Evolutionary conservation across 2,797 vertebrate genomes (phyloP).

Genomic region (Clarias pachynema): DNA sequence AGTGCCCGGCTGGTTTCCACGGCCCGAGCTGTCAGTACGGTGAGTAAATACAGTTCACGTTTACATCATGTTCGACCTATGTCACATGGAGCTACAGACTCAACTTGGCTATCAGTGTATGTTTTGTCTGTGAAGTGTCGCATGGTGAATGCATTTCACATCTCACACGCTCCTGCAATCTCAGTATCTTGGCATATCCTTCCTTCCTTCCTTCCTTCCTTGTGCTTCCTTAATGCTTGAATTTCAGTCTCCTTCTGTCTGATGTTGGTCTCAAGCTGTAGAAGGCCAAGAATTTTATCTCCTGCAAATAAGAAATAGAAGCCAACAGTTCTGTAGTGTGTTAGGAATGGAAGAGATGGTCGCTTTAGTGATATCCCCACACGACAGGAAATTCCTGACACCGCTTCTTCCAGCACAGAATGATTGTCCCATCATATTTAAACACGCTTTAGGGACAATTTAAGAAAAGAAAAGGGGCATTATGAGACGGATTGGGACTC

Average conservation of each 20-base stretch:
- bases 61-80: neutral
- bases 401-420: slow-evolving; percentile 46
- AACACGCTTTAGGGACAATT: neutral
- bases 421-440: neutral
- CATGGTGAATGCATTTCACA: neutral
- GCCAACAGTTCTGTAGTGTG: slow-evolving; percentile 64
- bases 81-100: neutral
- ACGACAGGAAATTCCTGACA: slow-evolving; percentile 78
- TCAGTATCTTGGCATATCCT: slow-evolving; percentile 26
- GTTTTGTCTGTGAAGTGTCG: neutral
- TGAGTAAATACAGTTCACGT: slow-evolving; percentile 65
- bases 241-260: slow-evolving; percentile 62
- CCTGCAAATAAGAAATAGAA: slow-evolving; percentile 65
- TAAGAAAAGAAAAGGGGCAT: neutral
- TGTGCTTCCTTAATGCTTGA: slow-evolving; percentile 48
- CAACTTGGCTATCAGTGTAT: neutral
- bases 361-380: slow-evolving; percentile 75
- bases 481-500: neutral
- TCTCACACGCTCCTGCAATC: neutral
- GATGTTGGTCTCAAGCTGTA: slow-evolving; percentile 54
- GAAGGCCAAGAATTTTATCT: slow-evolving; percentile 71
- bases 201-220: slow-evolving; percentile 6
- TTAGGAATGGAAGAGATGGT: slow-evolving; percentile 66
- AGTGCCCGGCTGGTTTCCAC: slow-evolving; percentile 82
- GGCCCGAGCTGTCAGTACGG: slow-evolving; percentile 87